Conservation (phyloP, 2,797 vertebrate species). For the Leuciscus waleckii region DNA sequence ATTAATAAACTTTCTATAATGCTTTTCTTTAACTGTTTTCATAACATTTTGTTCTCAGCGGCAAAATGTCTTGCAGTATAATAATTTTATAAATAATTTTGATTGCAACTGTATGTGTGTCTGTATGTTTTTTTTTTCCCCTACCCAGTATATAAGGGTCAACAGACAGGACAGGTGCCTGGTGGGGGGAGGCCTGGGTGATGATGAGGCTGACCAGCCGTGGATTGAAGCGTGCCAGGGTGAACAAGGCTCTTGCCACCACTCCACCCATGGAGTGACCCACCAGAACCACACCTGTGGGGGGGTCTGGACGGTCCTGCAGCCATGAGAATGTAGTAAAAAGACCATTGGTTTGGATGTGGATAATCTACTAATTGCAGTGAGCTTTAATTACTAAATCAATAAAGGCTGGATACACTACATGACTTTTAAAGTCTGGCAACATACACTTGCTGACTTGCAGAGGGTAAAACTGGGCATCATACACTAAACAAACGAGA, state of each 20-base stretch:
- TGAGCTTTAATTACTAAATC: background rate
- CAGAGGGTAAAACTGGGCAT: background rate
- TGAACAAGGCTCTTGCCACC: conserved; percentile 91
- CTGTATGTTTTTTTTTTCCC: conserved; percentile 19
- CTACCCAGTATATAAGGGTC: conserved; percentile 91
- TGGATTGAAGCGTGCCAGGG: conserved; percentile 89
- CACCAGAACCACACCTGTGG: conserved; percentile 88
- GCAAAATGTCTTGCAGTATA: too few species aligned
- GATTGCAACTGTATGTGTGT: too few species aligned
- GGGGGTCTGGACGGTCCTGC: conserved; percentile 84
- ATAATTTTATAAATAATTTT: too few species aligned
- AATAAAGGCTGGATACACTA: background rate
- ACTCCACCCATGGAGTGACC: conserved; percentile 99
- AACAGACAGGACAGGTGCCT: conserved; percentile 90
- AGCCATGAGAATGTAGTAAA: background rate
- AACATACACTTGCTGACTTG: background rate
- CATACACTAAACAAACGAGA: background rate
- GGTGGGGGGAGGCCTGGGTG: conserved; percentile 95
- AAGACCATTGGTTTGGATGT: background rate
- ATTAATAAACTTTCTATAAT: too few species aligned
- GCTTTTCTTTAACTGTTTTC: too few species aligned
- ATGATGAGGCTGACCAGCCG: conserved; percentile 90
- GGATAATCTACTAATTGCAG: background rate
- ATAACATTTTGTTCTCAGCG: too few species aligned
- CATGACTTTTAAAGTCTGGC: background rate